Conservation (phyloP, 2,888 invertebrate genomes). For the Dynastes hyllus region DNA sequence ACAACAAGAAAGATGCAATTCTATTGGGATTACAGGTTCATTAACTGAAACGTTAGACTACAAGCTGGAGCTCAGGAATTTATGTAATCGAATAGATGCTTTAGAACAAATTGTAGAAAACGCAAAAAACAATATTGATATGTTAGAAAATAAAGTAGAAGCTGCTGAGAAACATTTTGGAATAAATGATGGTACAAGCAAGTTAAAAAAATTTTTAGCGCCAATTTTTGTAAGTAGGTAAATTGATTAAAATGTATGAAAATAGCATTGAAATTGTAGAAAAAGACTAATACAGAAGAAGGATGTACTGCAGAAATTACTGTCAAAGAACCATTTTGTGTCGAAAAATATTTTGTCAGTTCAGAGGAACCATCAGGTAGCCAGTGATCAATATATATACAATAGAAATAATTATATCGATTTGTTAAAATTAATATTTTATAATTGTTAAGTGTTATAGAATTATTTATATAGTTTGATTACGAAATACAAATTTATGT, state of each 20-base stretch:
- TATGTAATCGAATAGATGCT: conserved; percentile 75
- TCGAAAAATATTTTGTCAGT: conserved; percentile 53
- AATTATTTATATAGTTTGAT: background rate
- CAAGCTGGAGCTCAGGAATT: conserved; percentile 72
- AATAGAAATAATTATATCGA: background rate
- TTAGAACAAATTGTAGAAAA: conserved; percentile 74
- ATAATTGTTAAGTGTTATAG: background rate
- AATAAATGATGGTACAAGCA: conserved; percentile 73
- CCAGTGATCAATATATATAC: background rate
- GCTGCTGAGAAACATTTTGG: conserved; percentile 77
- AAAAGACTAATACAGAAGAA: conserved; percentile 50
- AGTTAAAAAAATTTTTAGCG: conserved; percentile 75
- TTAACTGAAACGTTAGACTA: conserved; percentile 74
- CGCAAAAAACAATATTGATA: conserved; percentile 73
- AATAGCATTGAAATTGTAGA: conserved; percentile 47
- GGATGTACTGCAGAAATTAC: conserved; percentile 18
- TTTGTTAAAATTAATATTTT: conserved; percentile 10
- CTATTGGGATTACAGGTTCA: conserved; percentile 69
- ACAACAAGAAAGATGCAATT: conserved; percentile 70
- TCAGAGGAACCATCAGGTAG: conserved; percentile 23
- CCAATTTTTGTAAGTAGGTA: conserved; percentile 72
- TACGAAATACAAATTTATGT: too few relatives aligned
- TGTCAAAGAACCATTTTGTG: conserved; percentile 53
- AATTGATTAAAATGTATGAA: background rate
- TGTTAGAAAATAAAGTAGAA: conserved; percentile 75